Percentiles rank a stretch among this genome's conserved stretches.
Evolutionary conservation across 1,140 invertebrate genomes (phyloP).

Genomic region (Saccostrea glomerata): DNA sequence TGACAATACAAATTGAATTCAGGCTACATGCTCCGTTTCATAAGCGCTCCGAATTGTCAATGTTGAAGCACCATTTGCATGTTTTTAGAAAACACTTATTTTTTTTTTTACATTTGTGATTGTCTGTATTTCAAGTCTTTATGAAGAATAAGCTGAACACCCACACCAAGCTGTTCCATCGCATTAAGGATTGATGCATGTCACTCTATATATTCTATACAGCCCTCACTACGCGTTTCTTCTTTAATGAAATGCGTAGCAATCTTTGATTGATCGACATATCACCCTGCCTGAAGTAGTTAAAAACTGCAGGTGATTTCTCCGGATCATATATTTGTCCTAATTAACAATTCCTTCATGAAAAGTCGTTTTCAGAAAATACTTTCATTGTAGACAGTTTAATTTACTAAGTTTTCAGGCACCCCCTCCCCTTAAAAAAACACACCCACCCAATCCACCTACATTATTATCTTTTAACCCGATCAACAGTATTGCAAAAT

Average conservation of each 20-base stretch:
- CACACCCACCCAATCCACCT: no score
- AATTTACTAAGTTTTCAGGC: no score
- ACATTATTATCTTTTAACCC: no score
- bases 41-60: no score
- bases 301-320: not conserved
- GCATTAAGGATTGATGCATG: not conserved
- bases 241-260: constrained; percentile 9
- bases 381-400: not conserved
- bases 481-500: no score
- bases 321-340: not conserved
- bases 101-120: no score
- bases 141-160: not conserved
- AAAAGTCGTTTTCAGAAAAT: not conserved
- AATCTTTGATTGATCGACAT: constrained; percentile 7
- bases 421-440: no score
- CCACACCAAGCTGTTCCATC: not conserved
- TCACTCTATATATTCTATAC: not conserved
- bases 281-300: not conserved
- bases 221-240: not conserved
- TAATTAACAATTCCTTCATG: not conserved
- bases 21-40: no score
- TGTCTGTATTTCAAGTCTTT: no score
- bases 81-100: no score
- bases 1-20: no score
- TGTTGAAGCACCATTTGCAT: no score